Conservation (phyloP, 2,888 invertebrate genomes). For the Mesochorus sp. region DNA sequence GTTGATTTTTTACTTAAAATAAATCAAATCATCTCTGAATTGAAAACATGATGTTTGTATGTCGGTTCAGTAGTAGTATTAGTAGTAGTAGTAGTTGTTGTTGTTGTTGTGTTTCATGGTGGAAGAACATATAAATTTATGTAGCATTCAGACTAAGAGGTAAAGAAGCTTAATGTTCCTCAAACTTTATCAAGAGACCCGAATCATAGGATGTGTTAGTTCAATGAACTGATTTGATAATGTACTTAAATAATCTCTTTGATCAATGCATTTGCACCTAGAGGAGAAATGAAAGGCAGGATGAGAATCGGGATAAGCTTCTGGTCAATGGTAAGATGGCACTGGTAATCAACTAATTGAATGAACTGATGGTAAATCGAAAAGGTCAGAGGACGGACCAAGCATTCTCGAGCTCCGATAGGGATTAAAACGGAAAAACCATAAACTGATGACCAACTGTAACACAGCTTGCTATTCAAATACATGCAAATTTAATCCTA, state of each 20-base stretch:
- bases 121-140: no score
- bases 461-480: neutral
- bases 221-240: neutral
- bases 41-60: neutral
- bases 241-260: conserved; percentile 32
- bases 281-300: neutral
- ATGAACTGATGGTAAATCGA: conserved; percentile 5
- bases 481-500: neutral
- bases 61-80: neutral
- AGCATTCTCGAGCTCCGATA: neutral
- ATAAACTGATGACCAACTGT: neutral
- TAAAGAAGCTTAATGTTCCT: neutral
- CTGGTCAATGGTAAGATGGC: neutral
- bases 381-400: neutral
- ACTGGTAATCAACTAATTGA: conserved; percentile 23
- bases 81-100: neutral
- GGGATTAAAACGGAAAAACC: neutral
- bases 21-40: neutral
- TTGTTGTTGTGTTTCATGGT: no score
- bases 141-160: no score
- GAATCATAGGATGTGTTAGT: conserved; percentile 11
- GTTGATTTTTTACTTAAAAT: neutral
- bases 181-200: conserved; percentile 2
- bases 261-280: neutral
- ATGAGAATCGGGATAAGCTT: neutral